Evolutionary conservation across 2,113 vertebrate genomes (phyloP).

Genomic region (Paramormyrops kingsleyae): DNA sequence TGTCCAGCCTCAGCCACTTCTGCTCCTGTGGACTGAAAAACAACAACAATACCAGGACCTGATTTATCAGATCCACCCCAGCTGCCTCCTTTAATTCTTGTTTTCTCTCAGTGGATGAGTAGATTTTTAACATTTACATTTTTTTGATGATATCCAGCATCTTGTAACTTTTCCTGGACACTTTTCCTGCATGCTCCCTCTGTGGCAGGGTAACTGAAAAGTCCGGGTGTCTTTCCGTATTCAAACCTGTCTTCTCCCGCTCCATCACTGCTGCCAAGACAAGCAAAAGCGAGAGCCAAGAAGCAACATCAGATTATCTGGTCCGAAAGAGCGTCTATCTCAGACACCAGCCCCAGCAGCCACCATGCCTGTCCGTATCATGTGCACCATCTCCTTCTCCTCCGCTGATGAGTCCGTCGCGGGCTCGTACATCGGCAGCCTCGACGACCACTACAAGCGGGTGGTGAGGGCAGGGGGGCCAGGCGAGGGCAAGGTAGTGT

Average conservation of each 20-base stretch:
- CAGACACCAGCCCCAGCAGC: neutral
- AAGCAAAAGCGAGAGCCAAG: neutral
- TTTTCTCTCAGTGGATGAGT: neutral
- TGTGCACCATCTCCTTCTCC: constrained; percentile 88
- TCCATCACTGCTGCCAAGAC: neutral
- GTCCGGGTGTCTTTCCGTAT: neutral
- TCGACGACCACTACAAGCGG: constrained; percentile 59
- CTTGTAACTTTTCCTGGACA: neutral
- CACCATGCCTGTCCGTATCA: constrained; percentile 85
- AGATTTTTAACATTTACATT: neutral
- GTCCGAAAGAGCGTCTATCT: neutral
- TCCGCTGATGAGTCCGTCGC: constrained; percentile 63
- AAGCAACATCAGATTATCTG: neutral
- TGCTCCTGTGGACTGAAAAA: neutral
- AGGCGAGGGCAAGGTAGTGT: constrained; percentile 40
- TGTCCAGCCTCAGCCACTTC: neutral
- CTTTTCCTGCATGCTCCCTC: neutral
- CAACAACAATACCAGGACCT: neutral
- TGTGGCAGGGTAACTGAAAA: neutral
- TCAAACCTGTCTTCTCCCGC: neutral
- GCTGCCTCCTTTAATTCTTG: neutral
- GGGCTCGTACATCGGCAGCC: constrained; percentile 38
- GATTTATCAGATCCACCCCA: neutral
- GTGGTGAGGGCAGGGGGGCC: constrained; percentile 41
- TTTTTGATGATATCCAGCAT: neutral